Evolutionary conservation across 2,113 vertebrate species (phyloP).

Genomic region (Ellobius talpinus): DNA sequence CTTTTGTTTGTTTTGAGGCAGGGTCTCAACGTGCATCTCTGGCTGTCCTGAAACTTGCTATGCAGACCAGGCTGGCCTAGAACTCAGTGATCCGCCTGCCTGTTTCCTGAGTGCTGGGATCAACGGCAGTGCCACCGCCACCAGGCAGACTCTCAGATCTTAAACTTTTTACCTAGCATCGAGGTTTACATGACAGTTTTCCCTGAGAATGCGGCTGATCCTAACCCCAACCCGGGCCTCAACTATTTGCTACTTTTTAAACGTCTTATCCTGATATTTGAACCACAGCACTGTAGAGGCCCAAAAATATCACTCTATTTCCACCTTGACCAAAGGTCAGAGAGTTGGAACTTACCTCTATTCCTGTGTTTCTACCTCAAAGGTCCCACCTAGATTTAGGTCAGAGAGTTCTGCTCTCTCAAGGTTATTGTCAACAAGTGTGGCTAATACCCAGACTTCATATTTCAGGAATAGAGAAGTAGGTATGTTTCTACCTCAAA

Average conservation of each 20-base stretch:
- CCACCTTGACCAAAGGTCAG: too few relatives aligned
- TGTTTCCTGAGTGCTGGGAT: background rate
- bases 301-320: too few relatives aligned
- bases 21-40: background rate
- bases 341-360: too few relatives aligned
- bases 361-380: too few relatives aligned
- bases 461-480: too few relatives aligned
- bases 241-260: background rate
- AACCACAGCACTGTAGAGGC: background rate
- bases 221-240: background rate
- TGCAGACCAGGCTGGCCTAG: background rate
- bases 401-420: too few relatives aligned
- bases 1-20: background rate
- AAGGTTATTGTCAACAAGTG: too few relatives aligned
- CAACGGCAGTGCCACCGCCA: accelerated
- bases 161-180: background rate
- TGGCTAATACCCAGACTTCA: too few relatives aligned
- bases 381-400: too few relatives aligned
- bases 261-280: background rate
- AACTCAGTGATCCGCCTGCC: background rate
- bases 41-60: background rate
- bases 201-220: background rate
- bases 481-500: too few relatives aligned
- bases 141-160: background rate
- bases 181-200: background rate